Conservation (phyloP, 2,797 vertebrate species). For the Intellagama lesueurii region DNA sequence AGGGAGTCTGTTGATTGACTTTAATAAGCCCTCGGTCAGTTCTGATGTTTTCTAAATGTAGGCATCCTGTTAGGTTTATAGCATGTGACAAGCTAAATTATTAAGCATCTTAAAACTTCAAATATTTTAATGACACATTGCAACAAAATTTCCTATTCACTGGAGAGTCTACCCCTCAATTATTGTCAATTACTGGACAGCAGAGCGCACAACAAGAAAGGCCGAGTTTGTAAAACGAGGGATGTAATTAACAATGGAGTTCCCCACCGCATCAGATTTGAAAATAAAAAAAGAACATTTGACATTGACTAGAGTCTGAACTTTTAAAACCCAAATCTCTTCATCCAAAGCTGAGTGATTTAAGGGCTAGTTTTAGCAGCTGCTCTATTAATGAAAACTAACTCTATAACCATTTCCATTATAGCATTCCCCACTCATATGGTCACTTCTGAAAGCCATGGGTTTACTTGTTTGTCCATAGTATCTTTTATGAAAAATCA, state of each 20-base stretch:
- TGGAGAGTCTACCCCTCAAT: conserved; percentile 16
- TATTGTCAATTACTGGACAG: conserved; percentile 47
- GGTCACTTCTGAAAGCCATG: neutral
- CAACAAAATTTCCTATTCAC: conserved; percentile 43
- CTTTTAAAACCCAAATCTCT: conserved; percentile 26
- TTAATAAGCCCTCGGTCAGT: neutral
- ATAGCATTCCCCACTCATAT: neutral
- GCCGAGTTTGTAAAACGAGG: conserved; percentile 1
- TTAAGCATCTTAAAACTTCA: conserved; percentile 36
- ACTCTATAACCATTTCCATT: neutral
- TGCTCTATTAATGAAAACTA: neutral
- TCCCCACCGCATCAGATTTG: neutral
- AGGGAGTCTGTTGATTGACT: conserved; percentile 43
- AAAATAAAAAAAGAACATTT: neutral
- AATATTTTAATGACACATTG: conserved; percentile 47
- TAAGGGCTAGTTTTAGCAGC: neutral
- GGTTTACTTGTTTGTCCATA: neutral
- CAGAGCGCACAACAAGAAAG: conserved; percentile 10
- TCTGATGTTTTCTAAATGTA: neutral
- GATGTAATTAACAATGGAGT: conserved; percentile 16
- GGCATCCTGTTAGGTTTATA: conserved; percentile 37
- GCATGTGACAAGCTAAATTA: conserved; percentile 49
- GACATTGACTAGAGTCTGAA: neutral
- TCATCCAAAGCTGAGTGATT: conserved; percentile 39
- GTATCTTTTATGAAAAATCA: neutral